phyloP scores from a whole-genome alignment of 2,888 invertebrate genomes.

The Pyralis farinalis region DNA sequence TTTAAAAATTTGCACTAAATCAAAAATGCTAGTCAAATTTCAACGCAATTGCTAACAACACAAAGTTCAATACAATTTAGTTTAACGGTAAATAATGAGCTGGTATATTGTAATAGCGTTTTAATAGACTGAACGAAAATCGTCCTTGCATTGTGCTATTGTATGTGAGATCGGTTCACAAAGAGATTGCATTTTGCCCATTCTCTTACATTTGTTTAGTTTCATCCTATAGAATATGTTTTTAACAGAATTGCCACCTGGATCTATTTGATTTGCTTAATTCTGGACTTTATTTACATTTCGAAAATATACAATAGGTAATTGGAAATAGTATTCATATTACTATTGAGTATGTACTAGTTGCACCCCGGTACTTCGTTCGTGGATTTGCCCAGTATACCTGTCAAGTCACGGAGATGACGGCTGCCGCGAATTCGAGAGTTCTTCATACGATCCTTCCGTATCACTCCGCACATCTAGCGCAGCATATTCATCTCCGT shows the following conservation, averaged over 20 bases:
- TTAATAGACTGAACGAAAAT: constrained; percentile 70
- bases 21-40: neutral
- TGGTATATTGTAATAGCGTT: constrained; percentile 53
- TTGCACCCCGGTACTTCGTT: too few relatives aligned
- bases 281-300: too few relatives aligned
- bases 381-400: too few relatives aligned
- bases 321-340: too few relatives aligned
- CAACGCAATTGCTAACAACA: neutral
- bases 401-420: too few relatives aligned
- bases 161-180: constrained; percentile 53
- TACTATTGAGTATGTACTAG: too few relatives aligned
- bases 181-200: constrained; percentile 55
- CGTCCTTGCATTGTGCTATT: constrained; percentile 76
- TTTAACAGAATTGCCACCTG: constrained; percentile 30
- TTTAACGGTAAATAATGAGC: constrained; percentile 9
- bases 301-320: too few relatives aligned
- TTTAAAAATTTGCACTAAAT: neutral
- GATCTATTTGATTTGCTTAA: constrained; percentile 8
- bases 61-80: neutral
- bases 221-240: constrained; percentile 2
- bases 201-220: constrained; percentile 39
- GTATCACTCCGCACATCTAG: too few relatives aligned
- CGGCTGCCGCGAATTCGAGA: too few relatives aligned
- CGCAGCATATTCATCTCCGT: too few relatives aligned
- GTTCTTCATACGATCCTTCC: too few relatives aligned